Evolutionary conservation across 2,888 invertebrate species (phyloP), one percentile per base, ranked within the genome.

Genomic region (Aricia artaxerxes): DNA sequence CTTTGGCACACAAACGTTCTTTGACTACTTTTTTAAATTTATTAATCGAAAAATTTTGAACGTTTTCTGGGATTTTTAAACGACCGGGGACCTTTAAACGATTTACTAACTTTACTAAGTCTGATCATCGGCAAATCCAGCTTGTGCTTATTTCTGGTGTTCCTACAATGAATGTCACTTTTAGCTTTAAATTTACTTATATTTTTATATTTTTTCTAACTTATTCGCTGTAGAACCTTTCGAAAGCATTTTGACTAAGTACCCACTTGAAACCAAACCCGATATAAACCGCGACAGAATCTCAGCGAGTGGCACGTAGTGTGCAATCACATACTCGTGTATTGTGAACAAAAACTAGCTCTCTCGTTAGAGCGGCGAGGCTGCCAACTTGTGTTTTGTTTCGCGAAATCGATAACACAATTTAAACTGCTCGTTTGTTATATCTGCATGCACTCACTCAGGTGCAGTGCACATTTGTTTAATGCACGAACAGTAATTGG

Each of bases 331-430:
- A 61, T 24, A 24, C 9, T n/a, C 31, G 9, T 31, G 31, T 4
- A 9, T 31, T 69, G 7, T 4, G 11, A 9, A 35, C 64, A 35
- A 69, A 69, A 69, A 69, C 35, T 31, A 11, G 2, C 64, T 4
- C 64, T 11, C 64, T 69, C 64, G 64, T 69, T 69, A 69, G 64
- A 31, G 64, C 31, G 7, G 57, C 13, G 57, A 57, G 16, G 57
- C 64, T 69, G 64, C 64, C 35, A 69, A 69, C 31, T 69, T 31
- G 64, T 69, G 64, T 35, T 61, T 61, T 69, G 64, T 69, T 35
- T 69, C 64, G 4, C 13, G 64, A 31, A 69, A 69, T 69, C 64
- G 64, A 69, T 69, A 69, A 69, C 64, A 31, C 64, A 69, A 69
- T 69, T 69, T 69, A 35, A 11, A 69, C 31, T 31, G 64, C 11